Conservation (phyloP, 1,140 invertebrate species). For the Zaprionus ghesquierei region DNA sequence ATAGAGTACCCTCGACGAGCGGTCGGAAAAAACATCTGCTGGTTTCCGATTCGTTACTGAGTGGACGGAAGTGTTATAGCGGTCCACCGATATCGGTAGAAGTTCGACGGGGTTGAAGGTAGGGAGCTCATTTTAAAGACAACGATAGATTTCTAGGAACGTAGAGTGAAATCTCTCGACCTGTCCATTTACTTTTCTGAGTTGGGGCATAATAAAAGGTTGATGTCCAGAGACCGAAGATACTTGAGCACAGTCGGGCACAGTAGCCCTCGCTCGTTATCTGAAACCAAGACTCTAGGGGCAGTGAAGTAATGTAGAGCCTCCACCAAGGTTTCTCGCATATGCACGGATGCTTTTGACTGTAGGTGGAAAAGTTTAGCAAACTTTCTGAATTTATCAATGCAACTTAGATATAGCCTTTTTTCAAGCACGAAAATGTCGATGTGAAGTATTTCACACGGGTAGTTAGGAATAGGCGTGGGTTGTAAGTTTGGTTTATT, state of each 20-base stretch:
- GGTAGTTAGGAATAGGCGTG: not conserved
- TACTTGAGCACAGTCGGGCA: constrained; percentile 14
- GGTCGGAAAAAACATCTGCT: not conserved
- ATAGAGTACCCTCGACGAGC: not conserved
- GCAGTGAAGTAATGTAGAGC: constrained; percentile 10
- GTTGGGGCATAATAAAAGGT: not conserved
- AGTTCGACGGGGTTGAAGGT: not conserved
- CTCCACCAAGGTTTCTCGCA: not conserved
- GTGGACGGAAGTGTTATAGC: not conserved
- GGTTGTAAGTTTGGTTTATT: not conserved
- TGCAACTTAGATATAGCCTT: not conserved
- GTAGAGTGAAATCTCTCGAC: constrained; percentile 16
- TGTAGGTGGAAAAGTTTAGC: not conserved
- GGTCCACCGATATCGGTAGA: not conserved
- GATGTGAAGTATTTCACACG: not conserved
- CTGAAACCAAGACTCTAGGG: not conserved
- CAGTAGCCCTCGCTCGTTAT: constrained; percentile 9
- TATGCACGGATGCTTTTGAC: constrained; percentile 5
- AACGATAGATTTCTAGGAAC: constrained; percentile 6
- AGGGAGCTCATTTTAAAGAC: not conserved
- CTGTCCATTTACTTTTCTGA: constrained; percentile 6
- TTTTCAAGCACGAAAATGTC: not conserved
- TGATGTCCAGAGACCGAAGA: not conserved
- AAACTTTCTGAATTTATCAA: constrained; percentile 1
- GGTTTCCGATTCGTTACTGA: not conserved